phyloP scores from a whole-genome alignment of 2,797 vertebrate species.

The Sebastes melanostomus region DNA sequence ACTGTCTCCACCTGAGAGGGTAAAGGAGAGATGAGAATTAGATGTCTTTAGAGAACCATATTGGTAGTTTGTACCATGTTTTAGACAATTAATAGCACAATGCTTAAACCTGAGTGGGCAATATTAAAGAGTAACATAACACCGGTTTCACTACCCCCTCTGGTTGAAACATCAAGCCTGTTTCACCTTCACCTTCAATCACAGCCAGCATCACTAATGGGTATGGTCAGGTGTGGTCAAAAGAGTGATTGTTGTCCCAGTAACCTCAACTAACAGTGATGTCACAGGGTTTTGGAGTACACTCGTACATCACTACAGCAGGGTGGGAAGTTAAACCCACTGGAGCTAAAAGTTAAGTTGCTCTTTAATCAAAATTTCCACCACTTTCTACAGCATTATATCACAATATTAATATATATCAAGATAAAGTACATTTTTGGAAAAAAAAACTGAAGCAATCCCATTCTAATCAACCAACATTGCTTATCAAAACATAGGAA shows the following conservation, averaged over 20 bases:
- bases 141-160: background rate
- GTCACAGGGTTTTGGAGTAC: background rate
- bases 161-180: background rate
- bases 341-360: no score
- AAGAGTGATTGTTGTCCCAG: background rate
- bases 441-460: no score
- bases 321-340: no score
- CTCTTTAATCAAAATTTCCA: no score
- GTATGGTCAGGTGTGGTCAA: background rate
- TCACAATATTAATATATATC: no score
- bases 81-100: background rate
- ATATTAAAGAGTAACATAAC: background rate
- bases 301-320: background rate
- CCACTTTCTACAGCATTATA: no score
- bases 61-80: background rate
- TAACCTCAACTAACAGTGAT: background rate
- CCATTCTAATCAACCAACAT: no score
- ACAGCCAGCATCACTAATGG: background rate
- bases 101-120: background rate
- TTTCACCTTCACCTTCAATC: background rate
- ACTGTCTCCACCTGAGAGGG: slow-evolving; percentile 82
- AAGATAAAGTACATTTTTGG: no score
- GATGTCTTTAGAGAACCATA: background rate
- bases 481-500: background rate
- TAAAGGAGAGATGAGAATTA: background rate